Conservation (phyloP, 2,797 vertebrate species). For the Phrynocephalus vlangalii region DNA sequence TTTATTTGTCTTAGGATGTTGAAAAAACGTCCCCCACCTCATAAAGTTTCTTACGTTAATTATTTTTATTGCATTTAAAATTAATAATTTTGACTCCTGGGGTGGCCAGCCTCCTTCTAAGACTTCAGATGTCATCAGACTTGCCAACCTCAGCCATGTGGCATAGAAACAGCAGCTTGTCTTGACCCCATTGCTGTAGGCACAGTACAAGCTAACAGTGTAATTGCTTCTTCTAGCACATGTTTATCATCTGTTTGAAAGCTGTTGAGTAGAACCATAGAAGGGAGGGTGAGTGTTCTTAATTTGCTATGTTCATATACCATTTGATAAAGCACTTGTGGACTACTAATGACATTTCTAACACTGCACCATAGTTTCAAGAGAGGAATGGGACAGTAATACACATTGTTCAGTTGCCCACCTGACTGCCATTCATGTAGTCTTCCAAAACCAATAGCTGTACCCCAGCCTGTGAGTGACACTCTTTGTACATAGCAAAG, state of each 20-base stretch:
- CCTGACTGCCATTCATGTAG: background rate
- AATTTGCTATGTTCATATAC: background rate
- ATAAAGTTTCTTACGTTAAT: background rate
- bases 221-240: background rate
- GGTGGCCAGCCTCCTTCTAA: constrained; percentile 4
- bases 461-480: background rate
- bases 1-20: background rate
- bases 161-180: background rate
- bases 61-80: background rate
- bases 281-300: background rate
- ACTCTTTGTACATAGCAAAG: background rate
- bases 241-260: background rate
- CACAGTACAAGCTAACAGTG: background rate
- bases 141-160: background rate
- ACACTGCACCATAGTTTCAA: background rate
- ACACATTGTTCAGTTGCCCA: background rate
- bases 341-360: background rate
- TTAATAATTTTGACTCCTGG: background rate
- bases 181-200: background rate
- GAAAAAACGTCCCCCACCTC: background rate
- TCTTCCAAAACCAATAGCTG: background rate
- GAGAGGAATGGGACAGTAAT: background rate
- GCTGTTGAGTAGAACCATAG: background rate
- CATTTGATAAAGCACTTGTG: background rate
- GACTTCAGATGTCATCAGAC: constrained; percentile 18